Evolutionary conservation across 2,888 invertebrate species (phyloP).

Genomic region (Zelleria hepariella): DNA sequence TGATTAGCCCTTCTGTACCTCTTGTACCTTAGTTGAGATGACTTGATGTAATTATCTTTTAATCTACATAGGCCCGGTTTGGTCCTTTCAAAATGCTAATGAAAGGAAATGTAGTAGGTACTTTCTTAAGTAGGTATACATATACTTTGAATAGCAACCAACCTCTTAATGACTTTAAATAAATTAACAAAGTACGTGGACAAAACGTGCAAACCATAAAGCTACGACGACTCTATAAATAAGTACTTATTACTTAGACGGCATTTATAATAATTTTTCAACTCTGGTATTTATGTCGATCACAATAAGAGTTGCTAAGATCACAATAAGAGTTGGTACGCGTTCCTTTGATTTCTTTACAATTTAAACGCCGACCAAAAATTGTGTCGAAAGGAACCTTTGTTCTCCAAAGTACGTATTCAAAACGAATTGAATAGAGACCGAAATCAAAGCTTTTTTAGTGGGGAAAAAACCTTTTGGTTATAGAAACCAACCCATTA

Average conservation of each 20-base stretch:
- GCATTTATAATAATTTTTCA: not conserved
- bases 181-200: not conserved
- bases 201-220: too few relatives aligned
- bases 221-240: too few relatives aligned
- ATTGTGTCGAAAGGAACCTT: not conserved
- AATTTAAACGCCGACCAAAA: not conserved
- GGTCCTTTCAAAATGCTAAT: slow-evolving; percentile 19
- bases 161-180: not conserved
- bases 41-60: slow-evolving; percentile 30
- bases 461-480: not conserved
- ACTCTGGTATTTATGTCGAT: not conserved
- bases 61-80: slow-evolving; percentile 20
- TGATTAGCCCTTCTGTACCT: not conserved
- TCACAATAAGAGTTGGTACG: not conserved
- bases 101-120: slow-evolving; percentile 17
- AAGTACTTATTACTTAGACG: too few relatives aligned
- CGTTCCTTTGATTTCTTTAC: not conserved
- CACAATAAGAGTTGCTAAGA: not conserved
- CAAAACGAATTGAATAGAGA: not conserved
- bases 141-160: not conserved
- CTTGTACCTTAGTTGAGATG: slow-evolving; percentile 25
- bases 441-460: not conserved
- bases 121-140: too few relatives aligned
- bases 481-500: slow-evolving; percentile 31
- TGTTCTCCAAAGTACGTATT: not conserved